Conservation (phyloP, 2,888 invertebrate genomes). For the Leistus spinibarbis region DNA sequence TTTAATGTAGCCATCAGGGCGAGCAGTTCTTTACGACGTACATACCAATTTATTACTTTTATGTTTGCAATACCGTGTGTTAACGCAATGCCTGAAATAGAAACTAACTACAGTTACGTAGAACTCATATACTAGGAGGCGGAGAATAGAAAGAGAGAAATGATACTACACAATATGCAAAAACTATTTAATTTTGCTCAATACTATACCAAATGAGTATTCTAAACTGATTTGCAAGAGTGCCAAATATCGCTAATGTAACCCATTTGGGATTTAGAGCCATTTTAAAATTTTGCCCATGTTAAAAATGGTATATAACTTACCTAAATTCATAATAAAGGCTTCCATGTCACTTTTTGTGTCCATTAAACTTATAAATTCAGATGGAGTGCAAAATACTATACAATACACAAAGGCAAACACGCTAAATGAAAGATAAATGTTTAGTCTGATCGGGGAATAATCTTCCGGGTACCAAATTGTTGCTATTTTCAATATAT, state of each 20-base stretch:
- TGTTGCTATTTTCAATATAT: slow-evolving; percentile 43
- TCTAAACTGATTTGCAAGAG: too few species aligned
- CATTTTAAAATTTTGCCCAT: too few species aligned
- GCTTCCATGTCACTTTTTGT: slow-evolving; percentile 41
- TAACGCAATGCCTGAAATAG: slow-evolving; percentile 38
- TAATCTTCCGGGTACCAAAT: slow-evolving; percentile 43
- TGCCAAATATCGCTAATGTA: too few species aligned
- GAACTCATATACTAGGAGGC: too few species aligned
- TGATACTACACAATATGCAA: too few species aligned
- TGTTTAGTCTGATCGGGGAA: slow-evolving; percentile 10
- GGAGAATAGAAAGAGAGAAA: too few species aligned
- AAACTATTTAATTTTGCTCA: too few species aligned
- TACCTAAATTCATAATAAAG: slow-evolving; percentile 45
- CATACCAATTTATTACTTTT: slow-evolving; percentile 45
- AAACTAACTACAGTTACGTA: not conserved
- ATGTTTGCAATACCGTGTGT: slow-evolving; percentile 43
- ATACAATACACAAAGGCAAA: slow-evolving; percentile 41
- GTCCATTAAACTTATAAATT: slow-evolving; percentile 41
- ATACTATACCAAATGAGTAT: too few species aligned
- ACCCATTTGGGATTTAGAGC: too few species aligned
- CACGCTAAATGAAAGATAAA: slow-evolving; percentile 16
- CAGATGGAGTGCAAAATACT: slow-evolving; percentile 43
- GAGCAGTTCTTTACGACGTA: slow-evolving; percentile 42
- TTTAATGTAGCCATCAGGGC: slow-evolving; percentile 42
- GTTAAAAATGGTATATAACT: too few species aligned